Evolutionary conservation across 2,113 vertebrate genomes (phyloP), one percentile per base, ranked within the genome.

Genomic region (Archocentrus centrarchus): DNA sequence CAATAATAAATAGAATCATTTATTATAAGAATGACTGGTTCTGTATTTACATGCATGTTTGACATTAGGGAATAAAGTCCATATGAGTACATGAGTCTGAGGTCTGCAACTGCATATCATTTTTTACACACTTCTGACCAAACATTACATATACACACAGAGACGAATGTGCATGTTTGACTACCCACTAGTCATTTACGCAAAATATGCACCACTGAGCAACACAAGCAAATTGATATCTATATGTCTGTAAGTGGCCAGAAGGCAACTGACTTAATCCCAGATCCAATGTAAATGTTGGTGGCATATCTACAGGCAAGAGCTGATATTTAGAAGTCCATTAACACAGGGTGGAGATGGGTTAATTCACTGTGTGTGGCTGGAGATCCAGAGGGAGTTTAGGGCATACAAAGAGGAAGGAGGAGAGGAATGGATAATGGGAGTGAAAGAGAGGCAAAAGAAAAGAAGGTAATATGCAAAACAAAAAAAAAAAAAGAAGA

Each of bases 311-410:
- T 91, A 88, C 80, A 91, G 94, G 93, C 93, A 79, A 88, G 55
- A 78, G 80, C 79, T 95, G 94, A 93, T 95, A 94, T 95, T 96
- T 94, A 93, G 91, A 92, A 95, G 95, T 93, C 89, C 91, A 95
- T 95, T 95, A 95, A 93, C 88, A 87, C 70, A 78, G 88, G 93
- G 89, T 78, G 84, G 83, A 88, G 87, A 93, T 89, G 88, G 93
- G 93, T 93, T 95, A 94, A 95, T 95, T 93, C 81, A 89, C 89
- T 91, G 83, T 91, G 92, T 93, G 91, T 90, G 77, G 88, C 83
- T 22, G 2, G 55, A 73, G 87, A 91, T 81, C 86, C 75, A 57
- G 88, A 78, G 81, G 85, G 80, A 81, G 76, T 88, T 86, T 37
- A 27, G 62, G 88, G 90, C 82, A 83, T 58, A 75, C 79, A 73